These are phyloP conservation scores for Acleris sparsana DNA, from an alignment of 2,888 invertebrate species.

Conservation along the genomic window DNA sequence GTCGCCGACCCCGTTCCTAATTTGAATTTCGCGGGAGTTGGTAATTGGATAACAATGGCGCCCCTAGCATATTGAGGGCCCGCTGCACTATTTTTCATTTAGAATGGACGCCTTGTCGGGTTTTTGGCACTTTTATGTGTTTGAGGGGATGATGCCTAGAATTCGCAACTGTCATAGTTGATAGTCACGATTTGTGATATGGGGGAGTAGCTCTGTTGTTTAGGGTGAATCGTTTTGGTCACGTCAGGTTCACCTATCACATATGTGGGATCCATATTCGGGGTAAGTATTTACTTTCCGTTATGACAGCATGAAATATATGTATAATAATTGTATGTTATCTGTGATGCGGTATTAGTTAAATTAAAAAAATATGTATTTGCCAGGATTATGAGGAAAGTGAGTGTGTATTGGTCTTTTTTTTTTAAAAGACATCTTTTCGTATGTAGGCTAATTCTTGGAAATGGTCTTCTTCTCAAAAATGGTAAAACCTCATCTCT, in stretches of 20 bases:
- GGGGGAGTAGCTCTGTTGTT: constrained; percentile 7
- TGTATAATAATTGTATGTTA: no score
- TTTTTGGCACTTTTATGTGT: constrained; percentile 46
- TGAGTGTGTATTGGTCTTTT: no score
- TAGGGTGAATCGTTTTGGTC: constrained; percentile 1
- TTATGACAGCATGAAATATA: no score
- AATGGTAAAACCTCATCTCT: no score
- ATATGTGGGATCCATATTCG: background rate
- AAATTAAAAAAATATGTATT: no score
- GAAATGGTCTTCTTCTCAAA: no score
- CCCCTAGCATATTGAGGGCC: constrained; percentile 50
- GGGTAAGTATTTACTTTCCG: background rate
- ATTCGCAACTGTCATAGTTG: constrained; percentile 35
- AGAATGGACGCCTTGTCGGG: no score
- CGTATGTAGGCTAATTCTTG: no score
- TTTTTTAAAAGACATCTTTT: no score
- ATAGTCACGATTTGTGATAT: constrained; percentile 13
- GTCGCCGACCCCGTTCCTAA: constrained; percentile 79
- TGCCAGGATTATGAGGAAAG: no score
- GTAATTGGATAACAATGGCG: constrained; percentile 83
- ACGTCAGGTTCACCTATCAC: background rate
- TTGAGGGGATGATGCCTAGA: constrained; percentile 53
- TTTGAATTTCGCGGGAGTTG: constrained; percentile 81
- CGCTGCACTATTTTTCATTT: constrained; percentile 48
- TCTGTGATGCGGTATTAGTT: no score